Conservation (phyloP, 2,113 vertebrate species). For the Junco hyemalis region DNA sequence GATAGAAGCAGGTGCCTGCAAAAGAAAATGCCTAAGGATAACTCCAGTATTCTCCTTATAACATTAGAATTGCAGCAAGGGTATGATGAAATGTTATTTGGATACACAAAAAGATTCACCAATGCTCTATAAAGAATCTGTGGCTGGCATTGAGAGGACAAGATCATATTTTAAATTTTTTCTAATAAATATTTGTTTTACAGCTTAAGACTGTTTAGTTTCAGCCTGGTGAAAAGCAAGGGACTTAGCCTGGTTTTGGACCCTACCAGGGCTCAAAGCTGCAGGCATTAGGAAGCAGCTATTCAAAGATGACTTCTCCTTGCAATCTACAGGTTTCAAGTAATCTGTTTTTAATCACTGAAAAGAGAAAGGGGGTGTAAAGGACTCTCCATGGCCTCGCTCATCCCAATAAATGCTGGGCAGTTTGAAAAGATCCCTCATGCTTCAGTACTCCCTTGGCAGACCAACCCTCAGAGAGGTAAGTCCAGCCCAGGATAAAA, state of each 20-base stretch:
- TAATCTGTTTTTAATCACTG: background rate
- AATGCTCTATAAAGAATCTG: background rate
- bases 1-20: constrained; percentile 86
- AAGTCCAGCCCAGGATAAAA: background rate
- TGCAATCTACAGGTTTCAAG: background rate
- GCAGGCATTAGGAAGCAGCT: background rate
- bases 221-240: background rate
- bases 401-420: background rate
- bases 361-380: background rate
- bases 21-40: constrained; percentile 13
- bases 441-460: background rate
- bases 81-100: background rate
- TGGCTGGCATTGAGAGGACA: background rate
- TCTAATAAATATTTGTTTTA: background rate
- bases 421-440: background rate
- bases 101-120: background rate
- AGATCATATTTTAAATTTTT: background rate
- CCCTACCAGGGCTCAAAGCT: background rate
- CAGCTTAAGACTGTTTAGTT: background rate
- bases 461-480: background rate
- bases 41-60: background rate
- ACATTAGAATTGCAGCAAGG: background rate
- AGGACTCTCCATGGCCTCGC: background rate
- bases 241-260: background rate
- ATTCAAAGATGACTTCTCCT: background rate